Conservation (phyloP, 2,888 invertebrate species). For the Lumbricus terrestris region DNA sequence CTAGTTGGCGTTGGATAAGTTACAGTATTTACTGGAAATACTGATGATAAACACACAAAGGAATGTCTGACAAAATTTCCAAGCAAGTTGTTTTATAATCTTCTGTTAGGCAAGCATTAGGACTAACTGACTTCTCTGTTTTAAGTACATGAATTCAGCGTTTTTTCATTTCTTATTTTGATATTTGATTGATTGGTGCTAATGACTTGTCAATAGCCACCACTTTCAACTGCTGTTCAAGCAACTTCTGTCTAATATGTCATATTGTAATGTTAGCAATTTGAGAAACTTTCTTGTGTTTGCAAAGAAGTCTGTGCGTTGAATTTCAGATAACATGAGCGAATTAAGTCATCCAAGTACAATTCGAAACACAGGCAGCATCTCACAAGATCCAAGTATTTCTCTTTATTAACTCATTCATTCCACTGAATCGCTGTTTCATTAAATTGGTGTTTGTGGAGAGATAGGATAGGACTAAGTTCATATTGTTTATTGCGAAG, state of each 20-base stretch:
- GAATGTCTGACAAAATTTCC: background rate
- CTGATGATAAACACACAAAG: background rate
- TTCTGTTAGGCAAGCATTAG: background rate
- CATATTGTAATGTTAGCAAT: background rate
- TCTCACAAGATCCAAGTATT: background rate
- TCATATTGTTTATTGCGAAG: no score
- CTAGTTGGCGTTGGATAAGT: no score
- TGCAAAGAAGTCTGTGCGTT: background rate
- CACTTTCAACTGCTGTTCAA: conserved; percentile 3
- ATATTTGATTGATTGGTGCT: background rate
- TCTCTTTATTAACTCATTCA: background rate
- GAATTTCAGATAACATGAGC: background rate
- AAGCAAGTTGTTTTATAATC: background rate
- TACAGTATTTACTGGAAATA: no score
- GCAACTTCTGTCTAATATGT: background rate
- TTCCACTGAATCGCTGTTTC: background rate
- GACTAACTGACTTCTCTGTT: background rate
- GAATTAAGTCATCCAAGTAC: background rate
- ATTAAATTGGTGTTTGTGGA: no score
- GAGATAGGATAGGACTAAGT: no score
- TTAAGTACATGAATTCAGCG: background rate
- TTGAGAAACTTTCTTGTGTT: background rate
- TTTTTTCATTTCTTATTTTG: background rate
- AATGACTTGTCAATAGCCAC: no score
- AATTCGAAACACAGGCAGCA: background rate